Evolutionary conservation across 2,888 invertebrate genomes (phyloP).

Genomic region (Smittia aterrima): DNA sequence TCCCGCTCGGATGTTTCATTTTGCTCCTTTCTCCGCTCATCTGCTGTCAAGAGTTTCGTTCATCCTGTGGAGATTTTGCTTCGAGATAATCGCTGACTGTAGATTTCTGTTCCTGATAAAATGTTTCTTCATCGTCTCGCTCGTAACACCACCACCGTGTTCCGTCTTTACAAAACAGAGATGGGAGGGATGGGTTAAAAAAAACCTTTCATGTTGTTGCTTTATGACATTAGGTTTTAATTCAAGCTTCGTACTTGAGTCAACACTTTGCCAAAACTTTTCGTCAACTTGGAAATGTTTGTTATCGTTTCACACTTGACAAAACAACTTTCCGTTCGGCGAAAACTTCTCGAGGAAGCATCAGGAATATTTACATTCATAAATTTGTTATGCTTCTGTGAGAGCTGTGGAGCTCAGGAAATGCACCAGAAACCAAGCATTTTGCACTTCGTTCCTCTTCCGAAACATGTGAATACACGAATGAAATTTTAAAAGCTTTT

Average conservation of each 20-base stretch:
- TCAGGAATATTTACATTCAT: neutral
- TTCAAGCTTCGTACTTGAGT: neutral
- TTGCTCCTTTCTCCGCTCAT: neutral
- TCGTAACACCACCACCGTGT: neutral
- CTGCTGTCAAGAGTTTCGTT: constrained; percentile 17
- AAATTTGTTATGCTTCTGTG: neutral
- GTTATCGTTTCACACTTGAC: neutral
- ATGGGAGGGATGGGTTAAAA: neutral
- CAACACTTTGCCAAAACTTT: neutral
- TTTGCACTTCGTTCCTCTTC: neutral
- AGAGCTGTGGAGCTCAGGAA: constrained; percentile 1
- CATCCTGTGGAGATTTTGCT: constrained; percentile 13
- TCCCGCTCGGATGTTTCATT: constrained; percentile 2
- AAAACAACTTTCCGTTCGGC: neutral
- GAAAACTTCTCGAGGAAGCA: neutral
- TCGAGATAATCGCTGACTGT: constrained; percentile 31
- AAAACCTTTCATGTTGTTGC: neutral
- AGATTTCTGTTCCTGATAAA: constrained; percentile 37
- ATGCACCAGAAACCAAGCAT: constrained; percentile 16
- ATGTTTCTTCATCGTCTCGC: neutral
- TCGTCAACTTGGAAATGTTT: neutral
- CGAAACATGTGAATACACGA: neutral
- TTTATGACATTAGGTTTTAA: neutral
- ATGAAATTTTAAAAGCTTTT: constrained; percentile 20
- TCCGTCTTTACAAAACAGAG: neutral